Base-by-base conservation (phyloP, 2,113 vertebrate species). In the Grantiella picta region DNA sequence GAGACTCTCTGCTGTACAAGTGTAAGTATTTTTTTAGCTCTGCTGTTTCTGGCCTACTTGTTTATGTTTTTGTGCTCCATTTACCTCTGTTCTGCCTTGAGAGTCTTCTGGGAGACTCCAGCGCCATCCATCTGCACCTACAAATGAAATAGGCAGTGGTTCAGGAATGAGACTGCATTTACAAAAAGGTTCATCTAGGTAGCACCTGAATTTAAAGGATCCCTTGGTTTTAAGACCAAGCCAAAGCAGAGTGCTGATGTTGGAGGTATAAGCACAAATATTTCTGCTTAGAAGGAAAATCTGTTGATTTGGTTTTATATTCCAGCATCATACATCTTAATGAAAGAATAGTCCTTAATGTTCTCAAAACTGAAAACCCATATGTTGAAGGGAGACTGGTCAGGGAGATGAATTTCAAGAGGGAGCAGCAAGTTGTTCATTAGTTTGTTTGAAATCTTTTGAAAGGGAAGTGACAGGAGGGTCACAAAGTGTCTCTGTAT, bases 1-100 rank as follows among this genome's bases (percentile, higher is more conserved):
- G 98, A 99, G 99, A 99, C 98, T 98, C 98, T 99, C 97, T 99
- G 99, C 99, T 99, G 99, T 98, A 99, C 99, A 98, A 99, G 98
- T 98, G 99, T 99, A 99, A 99, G 99, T 99, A 99, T 95, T 96
- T 96, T 96, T 90, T 95, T 97, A 95, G 97, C 97, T 95, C 90
- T 97, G 97, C 92, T 90, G 75, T 93, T 96, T 96, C 95, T 97
- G 91, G 90, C 96, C 82, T 95, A 91, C 75, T 97, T 89, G 82
- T 96, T 96, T 94, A 80, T 29, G 11, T 71, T 95, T 97, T 91
- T 79, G 84, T 90, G 97, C 96, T 97, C 84, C 89, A 68, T 96
- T 97, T 97, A 96, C 96, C 96, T 97, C 94, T 92, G 79, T 86
- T 81, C 81, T 96, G 92, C 94, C 85, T 94, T 86, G 88, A 85